A percentile compares a stretch with the other conserved stretches of the same genome.
Evolutionary conservation across 2,113 vertebrate genomes (phyloP).

Genomic region (Camelus bactrianus): DNA sequence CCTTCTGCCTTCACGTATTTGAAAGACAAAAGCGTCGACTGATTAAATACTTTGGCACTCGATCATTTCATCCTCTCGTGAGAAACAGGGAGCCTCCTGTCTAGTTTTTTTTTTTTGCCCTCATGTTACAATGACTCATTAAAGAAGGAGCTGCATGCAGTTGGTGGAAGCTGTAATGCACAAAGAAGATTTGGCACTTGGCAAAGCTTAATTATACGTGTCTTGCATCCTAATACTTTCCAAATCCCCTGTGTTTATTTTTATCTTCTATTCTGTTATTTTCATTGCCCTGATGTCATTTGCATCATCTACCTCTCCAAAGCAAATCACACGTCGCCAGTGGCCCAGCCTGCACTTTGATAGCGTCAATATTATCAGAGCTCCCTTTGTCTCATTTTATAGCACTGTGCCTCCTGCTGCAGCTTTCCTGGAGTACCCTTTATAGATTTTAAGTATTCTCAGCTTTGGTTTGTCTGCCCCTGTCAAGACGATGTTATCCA

Average conservation of each 20-base stretch:
- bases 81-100: not conserved
- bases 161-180: not conserved
- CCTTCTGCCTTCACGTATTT: not conserved
- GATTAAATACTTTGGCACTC: not conserved
- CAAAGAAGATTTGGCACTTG: not conserved
- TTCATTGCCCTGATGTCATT: not conserved
- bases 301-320: not conserved
- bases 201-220: not conserved
- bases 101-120: not conserved
- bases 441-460: slow-evolving; percentile 7
- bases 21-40: not conserved
- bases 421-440: not conserved
- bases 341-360: not conserved
- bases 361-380: not conserved
- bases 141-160: not conserved
- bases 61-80: not conserved
- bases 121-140: not conserved
- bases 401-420: not conserved
- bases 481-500: not conserved
- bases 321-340: not conserved
- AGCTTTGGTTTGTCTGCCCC: not conserved
- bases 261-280: slow-evolving; percentile 14
- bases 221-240: not conserved
- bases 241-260: not conserved
- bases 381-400: not conserved